phyloP scores from a whole-genome alignment of 1,140 invertebrate species.

The Matsumurasca onukii region DNA sequence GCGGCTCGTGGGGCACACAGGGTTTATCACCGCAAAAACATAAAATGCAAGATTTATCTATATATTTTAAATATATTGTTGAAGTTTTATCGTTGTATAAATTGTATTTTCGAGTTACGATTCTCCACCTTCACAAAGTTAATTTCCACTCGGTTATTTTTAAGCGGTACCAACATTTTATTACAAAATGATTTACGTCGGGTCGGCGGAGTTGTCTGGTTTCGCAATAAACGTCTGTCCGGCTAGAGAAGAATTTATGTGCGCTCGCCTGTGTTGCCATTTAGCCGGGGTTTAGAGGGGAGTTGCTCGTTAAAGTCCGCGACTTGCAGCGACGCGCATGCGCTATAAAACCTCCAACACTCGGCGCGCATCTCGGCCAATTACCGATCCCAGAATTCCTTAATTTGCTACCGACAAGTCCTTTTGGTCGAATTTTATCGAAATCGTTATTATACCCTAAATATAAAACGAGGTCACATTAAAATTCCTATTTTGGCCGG shows the following conservation, averaged over 20 bases:
- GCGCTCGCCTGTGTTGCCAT: constrained; percentile 1
- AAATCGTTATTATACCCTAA: no score
- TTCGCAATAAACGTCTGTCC: constrained; percentile 13
- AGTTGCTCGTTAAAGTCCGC: background rate
- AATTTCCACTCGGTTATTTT: constrained; percentile 22
- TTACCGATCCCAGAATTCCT: no score
- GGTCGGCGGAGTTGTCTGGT: background rate
- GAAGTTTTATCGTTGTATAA: constrained; percentile 13
- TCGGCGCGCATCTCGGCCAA: no score
- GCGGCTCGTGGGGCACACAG: background rate
- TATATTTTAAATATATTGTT: constrained; percentile 23
- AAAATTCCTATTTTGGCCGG: no score
- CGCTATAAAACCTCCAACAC: no score
- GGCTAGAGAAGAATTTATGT: constrained; percentile 18
- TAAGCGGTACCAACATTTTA: constrained; percentile 12
- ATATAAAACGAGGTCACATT: no score
- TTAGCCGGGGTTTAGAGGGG: background rate
- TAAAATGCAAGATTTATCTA: background rate
- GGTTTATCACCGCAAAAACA: background rate
- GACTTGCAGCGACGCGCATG: no score
- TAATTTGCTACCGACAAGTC: no score
- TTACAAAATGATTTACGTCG: constrained; percentile 17
- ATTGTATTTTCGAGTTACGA: constrained; percentile 17
- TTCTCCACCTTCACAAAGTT: constrained; percentile 17
- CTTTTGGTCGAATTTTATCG: no score